Conservation (phyloP, 1,140 invertebrate genomes). For the Charaxes varanes region DNA sequence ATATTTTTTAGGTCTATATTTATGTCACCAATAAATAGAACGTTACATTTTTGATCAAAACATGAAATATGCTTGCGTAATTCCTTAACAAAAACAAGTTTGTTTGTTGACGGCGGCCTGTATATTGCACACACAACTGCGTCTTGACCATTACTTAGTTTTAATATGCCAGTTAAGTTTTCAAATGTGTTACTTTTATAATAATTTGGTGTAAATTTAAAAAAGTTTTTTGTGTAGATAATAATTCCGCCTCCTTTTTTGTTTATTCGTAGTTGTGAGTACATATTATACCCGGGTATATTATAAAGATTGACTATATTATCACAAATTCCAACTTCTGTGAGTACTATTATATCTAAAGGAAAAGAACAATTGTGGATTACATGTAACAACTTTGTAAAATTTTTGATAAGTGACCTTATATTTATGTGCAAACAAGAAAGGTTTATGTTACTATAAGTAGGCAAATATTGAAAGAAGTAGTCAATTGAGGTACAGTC, state of each 20-base stretch:
- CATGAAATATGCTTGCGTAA: slow-evolving; percentile 17
- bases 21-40: slow-evolving; percentile 23
- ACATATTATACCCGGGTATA: slow-evolving; percentile 24
- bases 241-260: neutral
- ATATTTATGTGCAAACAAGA: slow-evolving; percentile 25
- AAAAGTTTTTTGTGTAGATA: neutral
- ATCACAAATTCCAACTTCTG: slow-evolving; percentile 18
- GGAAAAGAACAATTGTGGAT: slow-evolving; percentile 12
- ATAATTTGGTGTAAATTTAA: slow-evolving; percentile 6
- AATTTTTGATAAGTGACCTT: slow-evolving; percentile 20
- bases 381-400: slow-evolving; percentile 12
- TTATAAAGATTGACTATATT: slow-evolving; percentile 16
- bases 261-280: slow-evolving; percentile 14
- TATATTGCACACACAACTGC: slow-evolving; percentile 23
- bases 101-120: slow-evolving; percentile 27
- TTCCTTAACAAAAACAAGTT: slow-evolving; percentile 26
- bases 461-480: too few species aligned
- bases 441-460: too few species aligned
- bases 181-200: neutral
- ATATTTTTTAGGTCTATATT: slow-evolving; percentile 32
- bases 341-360: slow-evolving; percentile 20
- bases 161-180: neutral
- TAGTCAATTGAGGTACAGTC: too few species aligned
- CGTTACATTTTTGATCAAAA: slow-evolving; percentile 18
- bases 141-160: neutral